Evolutionary conservation across 2,888 invertebrate genomes (phyloP).

Genomic region (Salticus scenicus): DNA sequence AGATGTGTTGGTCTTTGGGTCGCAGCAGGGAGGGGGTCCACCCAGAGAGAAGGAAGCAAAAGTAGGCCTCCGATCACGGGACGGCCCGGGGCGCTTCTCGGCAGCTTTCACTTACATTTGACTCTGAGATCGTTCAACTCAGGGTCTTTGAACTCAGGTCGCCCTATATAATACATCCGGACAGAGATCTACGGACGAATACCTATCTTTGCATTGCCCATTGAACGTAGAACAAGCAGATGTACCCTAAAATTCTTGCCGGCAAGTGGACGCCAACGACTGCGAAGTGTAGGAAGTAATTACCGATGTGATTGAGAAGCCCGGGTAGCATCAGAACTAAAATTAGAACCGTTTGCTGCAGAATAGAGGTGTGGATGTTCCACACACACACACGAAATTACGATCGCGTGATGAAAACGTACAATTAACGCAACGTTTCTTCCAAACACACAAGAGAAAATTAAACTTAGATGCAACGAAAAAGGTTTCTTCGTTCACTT

Average conservation of each 20-base stretch:
- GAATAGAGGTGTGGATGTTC: too few species aligned
- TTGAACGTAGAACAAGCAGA: background rate
- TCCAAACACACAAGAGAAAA: too few species aligned
- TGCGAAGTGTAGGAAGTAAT: background rate
- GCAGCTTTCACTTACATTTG: slow-evolving; percentile 65
- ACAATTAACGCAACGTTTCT: too few species aligned
- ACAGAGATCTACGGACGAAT: slow-evolving; percentile 29
- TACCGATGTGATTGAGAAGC: background rate
- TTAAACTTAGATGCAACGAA: too few species aligned
- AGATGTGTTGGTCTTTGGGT: slow-evolving; percentile 54
- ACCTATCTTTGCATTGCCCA: background rate
- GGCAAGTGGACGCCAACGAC: background rate
- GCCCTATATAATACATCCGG: slow-evolving; percentile 68
- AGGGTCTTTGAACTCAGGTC: slow-evolving; percentile 69
- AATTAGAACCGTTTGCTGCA: too few species aligned
- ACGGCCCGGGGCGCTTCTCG: slow-evolving; percentile 45
- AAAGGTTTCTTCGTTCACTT: too few species aligned
- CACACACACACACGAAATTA: too few species aligned
- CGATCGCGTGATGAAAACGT: too few species aligned
- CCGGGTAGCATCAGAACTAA: too few species aligned
- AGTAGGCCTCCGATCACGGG: slow-evolving; percentile 65
- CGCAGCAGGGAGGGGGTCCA: slow-evolving; percentile 45
- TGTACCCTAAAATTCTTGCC: background rate
- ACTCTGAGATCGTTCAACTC: slow-evolving; percentile 66
- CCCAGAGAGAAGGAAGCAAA: slow-evolving; percentile 61